These are phyloP conservation scores for Recurvirostra avosetta DNA, from an alignment of 2,113 vertebrate genomes.

Conservation along the genomic window DNA sequence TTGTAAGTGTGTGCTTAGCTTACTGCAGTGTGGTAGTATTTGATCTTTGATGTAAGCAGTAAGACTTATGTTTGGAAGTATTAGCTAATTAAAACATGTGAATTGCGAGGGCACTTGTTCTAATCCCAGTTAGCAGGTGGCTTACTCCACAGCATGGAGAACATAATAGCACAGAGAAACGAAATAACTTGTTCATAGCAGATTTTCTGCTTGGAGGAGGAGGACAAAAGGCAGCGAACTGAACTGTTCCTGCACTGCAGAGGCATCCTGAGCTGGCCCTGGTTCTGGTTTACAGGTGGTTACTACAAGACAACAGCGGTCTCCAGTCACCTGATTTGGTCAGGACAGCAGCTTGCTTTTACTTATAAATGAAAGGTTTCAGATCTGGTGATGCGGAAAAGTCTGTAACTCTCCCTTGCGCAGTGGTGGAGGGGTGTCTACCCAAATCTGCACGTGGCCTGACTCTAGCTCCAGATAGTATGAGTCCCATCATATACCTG, in stretches of 20 bases:
- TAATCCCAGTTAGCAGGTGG: neutral
- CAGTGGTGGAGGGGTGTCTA: neutral
- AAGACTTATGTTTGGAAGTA: neutral
- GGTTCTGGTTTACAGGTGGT: neutral
- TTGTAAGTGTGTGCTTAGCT: neutral
- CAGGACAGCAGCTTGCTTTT: neutral
- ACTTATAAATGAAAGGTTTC: neutral
- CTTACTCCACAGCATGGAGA: neutral
- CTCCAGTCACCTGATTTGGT: neutral
- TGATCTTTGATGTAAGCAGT: neutral
- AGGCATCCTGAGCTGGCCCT: neutral
- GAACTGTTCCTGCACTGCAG: neutral
- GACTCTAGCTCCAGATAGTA: neutral
- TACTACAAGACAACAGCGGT: neutral
- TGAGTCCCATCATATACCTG: neutral
- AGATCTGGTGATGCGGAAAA: neutral
- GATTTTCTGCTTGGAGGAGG: neutral
- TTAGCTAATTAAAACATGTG: neutral
- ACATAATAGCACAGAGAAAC: neutral
- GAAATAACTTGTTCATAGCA: neutral
- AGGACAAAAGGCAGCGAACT: neutral
- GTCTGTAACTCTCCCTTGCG: neutral
- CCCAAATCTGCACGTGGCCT: fast-evolving
- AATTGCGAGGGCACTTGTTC: neutral
- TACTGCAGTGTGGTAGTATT: neutral